Percentiles rank a stretch among this genome's conserved stretches.
Evolutionary conservation across 2,113 vertebrate genomes (phyloP).

Genomic region (Emydocephalus ijimae): DNA sequence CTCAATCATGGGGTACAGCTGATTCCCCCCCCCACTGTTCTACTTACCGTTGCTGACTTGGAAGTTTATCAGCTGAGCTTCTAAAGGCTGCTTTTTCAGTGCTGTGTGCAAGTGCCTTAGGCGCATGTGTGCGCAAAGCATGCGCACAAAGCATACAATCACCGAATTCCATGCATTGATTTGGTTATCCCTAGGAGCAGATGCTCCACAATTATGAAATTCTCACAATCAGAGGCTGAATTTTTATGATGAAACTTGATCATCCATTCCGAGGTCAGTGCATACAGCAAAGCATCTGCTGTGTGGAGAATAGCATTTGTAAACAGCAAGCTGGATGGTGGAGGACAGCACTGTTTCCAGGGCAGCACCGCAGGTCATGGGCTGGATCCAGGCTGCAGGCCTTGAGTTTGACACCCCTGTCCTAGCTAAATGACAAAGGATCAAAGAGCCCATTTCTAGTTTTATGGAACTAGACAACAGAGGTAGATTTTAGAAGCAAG

Average conservation of each 20-base stretch:
- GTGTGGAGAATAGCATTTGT: not conserved
- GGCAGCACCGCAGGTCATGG: no score
- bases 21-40: no score
- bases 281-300: not conserved
- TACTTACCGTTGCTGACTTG: no score
- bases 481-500: slow-evolving; percentile 38
- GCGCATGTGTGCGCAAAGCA: no score
- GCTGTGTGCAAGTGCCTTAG: no score
- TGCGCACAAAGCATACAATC: no score
- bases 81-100: no score
- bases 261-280: not conserved
- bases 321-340: not conserved
- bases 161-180: not conserved
- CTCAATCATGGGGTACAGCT: no score
- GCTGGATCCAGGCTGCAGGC: no score
- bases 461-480: slow-evolving; percentile 54
- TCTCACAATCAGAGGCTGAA: not conserved
- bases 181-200: not conserved
- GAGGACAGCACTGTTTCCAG: no score
- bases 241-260: not conserved
- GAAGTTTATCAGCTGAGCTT: no score
- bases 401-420: no score
- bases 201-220: not conserved
- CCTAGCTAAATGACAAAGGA: slow-evolving; percentile 41
- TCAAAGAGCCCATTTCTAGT: slow-evolving; percentile 50